Evolutionary conservation across 2,113 vertebrate genomes (phyloP).

Genomic region (Alligator mississippiensis): DNA sequence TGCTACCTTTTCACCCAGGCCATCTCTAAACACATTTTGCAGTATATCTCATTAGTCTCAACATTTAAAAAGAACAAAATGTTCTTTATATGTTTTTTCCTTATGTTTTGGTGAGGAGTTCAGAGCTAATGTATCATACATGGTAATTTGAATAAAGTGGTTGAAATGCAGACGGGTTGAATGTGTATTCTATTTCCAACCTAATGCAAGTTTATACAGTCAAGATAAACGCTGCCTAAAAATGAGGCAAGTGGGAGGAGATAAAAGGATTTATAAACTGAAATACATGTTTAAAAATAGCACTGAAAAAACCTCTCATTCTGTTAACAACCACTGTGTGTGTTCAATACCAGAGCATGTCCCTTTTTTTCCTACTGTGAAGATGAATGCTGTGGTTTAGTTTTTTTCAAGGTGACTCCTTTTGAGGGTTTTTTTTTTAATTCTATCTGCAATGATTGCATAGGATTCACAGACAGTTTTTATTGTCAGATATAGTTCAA

Average conservation of each 20-base stretch:
- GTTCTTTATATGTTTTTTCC: not conserved
- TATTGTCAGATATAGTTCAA: not conserved
- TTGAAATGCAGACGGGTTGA: rapidly evolving
- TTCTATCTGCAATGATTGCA: slow-evolving; percentile 16
- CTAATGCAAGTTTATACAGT: not conserved
- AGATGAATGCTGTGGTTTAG: slow-evolving; percentile 20
- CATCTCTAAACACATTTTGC: not conserved
- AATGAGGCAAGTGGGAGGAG: not conserved
- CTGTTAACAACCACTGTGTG: not conserved
- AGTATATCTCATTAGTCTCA: not conserved
- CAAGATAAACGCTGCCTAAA: slow-evolving; percentile 17
- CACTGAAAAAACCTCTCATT: not conserved
- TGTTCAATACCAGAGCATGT: not conserved
- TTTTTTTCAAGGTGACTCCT: slow-evolving; percentile 61
- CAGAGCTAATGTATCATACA: rapidly evolving
- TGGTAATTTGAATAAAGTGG: not conserved
- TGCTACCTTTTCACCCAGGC: not conserved
- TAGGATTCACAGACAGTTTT: slow-evolving; percentile 29
- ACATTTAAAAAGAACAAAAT: not conserved
- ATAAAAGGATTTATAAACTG: slow-evolving; percentile 17
- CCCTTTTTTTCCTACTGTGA: not conserved
- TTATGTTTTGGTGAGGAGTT: not conserved
- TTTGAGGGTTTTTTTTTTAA: not conserved
- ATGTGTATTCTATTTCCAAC: no score
- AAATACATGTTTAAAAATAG: slow-evolving; percentile 27